phyloP scores from a whole-genome alignment of 2,888 invertebrate genomes.

The Sphaerophoria taeniata region DNA sequence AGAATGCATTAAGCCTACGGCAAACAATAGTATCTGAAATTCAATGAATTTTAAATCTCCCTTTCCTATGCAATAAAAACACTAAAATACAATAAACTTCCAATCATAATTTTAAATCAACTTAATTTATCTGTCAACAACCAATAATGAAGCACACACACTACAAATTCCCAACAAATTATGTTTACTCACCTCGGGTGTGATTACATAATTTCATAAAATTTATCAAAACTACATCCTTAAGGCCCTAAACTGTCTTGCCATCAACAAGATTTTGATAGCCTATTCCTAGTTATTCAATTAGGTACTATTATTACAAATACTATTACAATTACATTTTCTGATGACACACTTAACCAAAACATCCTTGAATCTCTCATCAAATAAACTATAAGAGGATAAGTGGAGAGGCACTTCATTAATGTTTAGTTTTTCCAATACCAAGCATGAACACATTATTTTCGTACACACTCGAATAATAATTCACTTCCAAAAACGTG shows the following conservation, averaged over 20 bases:
- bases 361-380: conserved; percentile 50
- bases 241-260: not conserved
- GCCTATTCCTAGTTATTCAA: too few species aligned
- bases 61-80: too few species aligned
- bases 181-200: conserved; percentile 45
- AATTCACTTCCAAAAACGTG: conserved; percentile 45
- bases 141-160: too few species aligned
- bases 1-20: too few species aligned
- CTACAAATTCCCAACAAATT: conserved; percentile 33
- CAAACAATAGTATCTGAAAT: too few species aligned
- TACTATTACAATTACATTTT: conserved; percentile 45
- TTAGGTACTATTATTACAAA: too few species aligned
- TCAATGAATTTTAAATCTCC: too few species aligned
- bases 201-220: conserved; percentile 42
- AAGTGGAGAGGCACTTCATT: conserved; percentile 1
- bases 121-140: too few species aligned
- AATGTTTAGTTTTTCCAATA: not conserved
- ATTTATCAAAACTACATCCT: conserved; percentile 11
- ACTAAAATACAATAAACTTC: too few species aligned
- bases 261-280: too few species aligned
- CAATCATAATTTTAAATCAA: too few species aligned
- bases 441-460: not conserved
- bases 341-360: conserved; percentile 46
- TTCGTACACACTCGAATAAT: not conserved
- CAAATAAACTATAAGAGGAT: conserved; percentile 26